Percentiles rank a stretch among this genome's conserved stretches.
phyloP scores from a whole-genome alignment of 2,113 vertebrate species.

The Hypocryptadius cinnamomeus region DNA sequence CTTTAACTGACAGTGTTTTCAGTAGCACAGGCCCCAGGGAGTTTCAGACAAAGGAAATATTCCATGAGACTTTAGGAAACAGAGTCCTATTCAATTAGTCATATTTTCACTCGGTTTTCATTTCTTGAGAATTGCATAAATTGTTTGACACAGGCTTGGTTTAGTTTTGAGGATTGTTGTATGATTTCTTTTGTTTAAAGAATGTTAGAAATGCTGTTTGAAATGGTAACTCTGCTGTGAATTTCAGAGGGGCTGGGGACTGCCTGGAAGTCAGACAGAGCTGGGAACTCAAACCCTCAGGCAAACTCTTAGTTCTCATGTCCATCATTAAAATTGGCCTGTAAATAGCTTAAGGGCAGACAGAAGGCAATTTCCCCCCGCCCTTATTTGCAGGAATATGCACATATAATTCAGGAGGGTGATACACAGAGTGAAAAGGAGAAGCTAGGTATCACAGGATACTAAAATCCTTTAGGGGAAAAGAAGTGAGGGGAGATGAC shows the following conservation, averaged over 20 bases:
- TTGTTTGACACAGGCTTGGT: not conserved
- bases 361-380: not conserved
- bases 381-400: not conserved
- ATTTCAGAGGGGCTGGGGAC: not conserved
- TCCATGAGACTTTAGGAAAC: conserved; percentile 9
- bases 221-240: not conserved
- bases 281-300: not conserved
- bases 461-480: not conserved
- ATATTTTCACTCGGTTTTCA: conserved; percentile 21
- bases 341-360: conserved; percentile 6
- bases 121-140: conserved; percentile 7
- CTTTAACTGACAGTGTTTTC: conserved; percentile 50
- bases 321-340: conserved; percentile 3
- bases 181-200: not conserved
- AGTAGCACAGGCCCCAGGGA: conserved; percentile 20
- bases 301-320: not conserved
- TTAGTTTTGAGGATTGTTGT: not conserved
- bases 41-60: conserved; percentile 24
- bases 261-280: not conserved
- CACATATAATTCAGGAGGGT: not conserved
- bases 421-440: not conserved
- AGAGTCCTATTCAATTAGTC: conserved; percentile 49
- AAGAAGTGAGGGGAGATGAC: not conserved
- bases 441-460: not conserved
- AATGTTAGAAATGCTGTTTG: not conserved